Evolutionary conservation across 1,140 invertebrate species (phyloP).

Genomic region (Cotesia vestalis): DNA sequence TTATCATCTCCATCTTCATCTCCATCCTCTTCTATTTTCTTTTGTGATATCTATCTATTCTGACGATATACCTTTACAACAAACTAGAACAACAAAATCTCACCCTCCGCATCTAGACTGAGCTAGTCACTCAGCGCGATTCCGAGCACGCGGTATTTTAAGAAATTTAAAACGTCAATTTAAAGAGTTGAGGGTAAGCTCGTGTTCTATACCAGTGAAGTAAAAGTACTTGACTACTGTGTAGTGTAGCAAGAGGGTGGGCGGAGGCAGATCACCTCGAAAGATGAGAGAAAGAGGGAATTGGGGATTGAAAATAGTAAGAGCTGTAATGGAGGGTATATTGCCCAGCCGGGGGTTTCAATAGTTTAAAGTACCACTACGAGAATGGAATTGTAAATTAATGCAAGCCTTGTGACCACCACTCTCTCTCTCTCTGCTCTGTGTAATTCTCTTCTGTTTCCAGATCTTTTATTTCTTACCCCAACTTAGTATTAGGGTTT

Average conservation of each 20-base stretch:
- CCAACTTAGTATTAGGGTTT: background rate
- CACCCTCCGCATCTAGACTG: background rate
- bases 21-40: background rate
- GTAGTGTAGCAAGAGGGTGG: too few species aligned
- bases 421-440: too few species aligned
- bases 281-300: background rate
- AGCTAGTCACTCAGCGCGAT: too few species aligned
- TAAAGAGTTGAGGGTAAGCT: too few species aligned
- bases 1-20: slow-evolving; percentile 10
- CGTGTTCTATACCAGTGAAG: too few species aligned
- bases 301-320: background rate
- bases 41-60: background rate
- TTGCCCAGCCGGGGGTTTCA: background rate
- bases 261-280: background rate
- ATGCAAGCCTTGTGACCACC: slow-evolving; percentile 24
- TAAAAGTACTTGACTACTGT: too few species aligned
- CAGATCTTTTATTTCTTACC: slow-evolving; percentile 20
- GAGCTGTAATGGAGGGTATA: background rate
- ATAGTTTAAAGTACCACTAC: slow-evolving; percentile 2
- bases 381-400: slow-evolving; percentile 19
- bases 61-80: background rate
- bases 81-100: slow-evolving; percentile 10
- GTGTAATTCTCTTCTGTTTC: slow-evolving; percentile 4
- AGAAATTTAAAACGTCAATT: too few species aligned
- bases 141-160: too few species aligned